Base-by-base conservation (phyloP, 2,797 vertebrate genomes). In the Liparis tanakae region DNA sequence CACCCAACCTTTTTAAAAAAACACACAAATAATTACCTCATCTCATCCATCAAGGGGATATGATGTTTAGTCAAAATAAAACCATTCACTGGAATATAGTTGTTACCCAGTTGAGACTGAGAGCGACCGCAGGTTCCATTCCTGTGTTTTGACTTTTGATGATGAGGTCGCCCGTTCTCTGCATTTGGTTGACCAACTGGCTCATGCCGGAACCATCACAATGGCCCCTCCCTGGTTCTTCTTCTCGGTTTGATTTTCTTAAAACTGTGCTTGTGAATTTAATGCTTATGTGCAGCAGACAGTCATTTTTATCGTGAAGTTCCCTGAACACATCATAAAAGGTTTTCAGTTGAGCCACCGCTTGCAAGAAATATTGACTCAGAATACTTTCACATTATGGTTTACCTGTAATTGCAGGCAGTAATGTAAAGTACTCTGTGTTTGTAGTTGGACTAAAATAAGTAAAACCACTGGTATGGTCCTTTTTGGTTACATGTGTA, bases 381-480 rank as follows among this genome's bases (percentile, higher is more conserved):
- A 33, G 39, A 44, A 25, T 67, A 55, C 50, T 46, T 70, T 10
- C 12, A 18, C 13, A 4, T 44, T 30, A 67, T 72, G 41, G 30
- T 53, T 76, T 22, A 15, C 3, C 7, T 2, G 15, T 3, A 57
- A 17, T 36, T 57, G n/a, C 33, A 50, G 17, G 22, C 62, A 39
- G 4, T 53, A 44, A 36, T 67, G 25, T 67, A 15, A 65, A 63
- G 17, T 25, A 41, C 13, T 43, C 10, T 37, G 4, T 36, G 51
- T 41, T 56, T 73, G 18, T 78, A 25, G 18, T 70, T 74, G 55
- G 41, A 48, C 60, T 82, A 36, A 78, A 81, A 66, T 60, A 53
- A 63, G 37, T 61, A 48, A 70, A 82, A 62, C 14, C 13, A 18
- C 64, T 59, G 25, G 39, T 59, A 61, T 67, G 58, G 34, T 76